These are phyloP conservation scores for Diaprepes abbreviatus DNA, from an alignment of 2,888 invertebrate species.

Conservation along the genomic window DNA sequence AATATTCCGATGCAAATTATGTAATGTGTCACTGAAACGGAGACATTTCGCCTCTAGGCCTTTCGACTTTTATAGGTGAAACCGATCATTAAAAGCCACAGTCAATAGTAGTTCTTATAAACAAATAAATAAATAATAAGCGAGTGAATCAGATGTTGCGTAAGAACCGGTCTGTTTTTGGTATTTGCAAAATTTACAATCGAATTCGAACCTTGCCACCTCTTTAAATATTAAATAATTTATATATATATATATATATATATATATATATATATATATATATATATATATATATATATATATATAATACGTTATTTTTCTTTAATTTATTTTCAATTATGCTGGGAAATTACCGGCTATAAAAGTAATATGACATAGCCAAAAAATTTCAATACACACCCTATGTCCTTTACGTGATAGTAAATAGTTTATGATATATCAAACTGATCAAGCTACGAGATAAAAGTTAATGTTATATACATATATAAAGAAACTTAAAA, in stretches of 20 bases:
- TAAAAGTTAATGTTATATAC: too few relatives aligned
- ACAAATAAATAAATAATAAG: conserved; percentile 4
- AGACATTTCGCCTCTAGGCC: not conserved
- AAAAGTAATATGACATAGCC: too few relatives aligned
- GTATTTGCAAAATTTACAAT: not conserved
- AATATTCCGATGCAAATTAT: conserved; percentile 13
- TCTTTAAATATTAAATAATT: not conserved
- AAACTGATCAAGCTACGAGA: too few relatives aligned
- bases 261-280: too few relatives aligned
- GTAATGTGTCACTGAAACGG: not conserved
- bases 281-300: too few relatives aligned
- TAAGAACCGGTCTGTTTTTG: not conserved
- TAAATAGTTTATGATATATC: too few relatives aligned
- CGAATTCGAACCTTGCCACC: not conserved
- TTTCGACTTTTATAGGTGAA: conserved; percentile 15
- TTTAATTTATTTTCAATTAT: too few relatives aligned
- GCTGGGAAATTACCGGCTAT: too few relatives aligned
- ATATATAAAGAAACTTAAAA: too few relatives aligned
- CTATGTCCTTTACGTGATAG: too few relatives aligned
- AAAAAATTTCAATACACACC: too few relatives aligned
- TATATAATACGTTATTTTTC: too few relatives aligned
- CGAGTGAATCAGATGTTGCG: not conserved
- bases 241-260: not conserved
- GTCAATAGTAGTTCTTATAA: conserved; percentile 1
- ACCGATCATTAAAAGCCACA: not conserved